Base-by-base conservation (phyloP, 2,888 invertebrate species). In the Noctua fimbriata region DNA sequence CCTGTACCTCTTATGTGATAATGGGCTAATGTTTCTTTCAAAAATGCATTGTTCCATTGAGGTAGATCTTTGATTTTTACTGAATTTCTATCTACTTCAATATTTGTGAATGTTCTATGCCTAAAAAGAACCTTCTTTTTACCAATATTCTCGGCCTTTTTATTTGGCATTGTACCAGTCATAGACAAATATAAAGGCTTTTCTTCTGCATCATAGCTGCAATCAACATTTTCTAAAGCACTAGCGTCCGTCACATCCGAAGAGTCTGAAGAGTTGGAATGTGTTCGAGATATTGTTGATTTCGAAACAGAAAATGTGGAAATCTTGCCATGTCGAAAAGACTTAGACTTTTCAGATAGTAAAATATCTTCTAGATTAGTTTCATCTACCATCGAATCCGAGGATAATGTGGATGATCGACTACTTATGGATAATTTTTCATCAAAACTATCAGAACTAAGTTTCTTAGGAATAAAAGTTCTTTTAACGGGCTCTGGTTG, bases 1-100 rank as follows among this genome's bases (percentile, higher is more conserved):
- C 96, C 96, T 16, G 97, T 96, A 36, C 97, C 97, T 90, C 96
- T 93, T 55, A 97, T 96, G 78, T 97, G 97, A 92, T 97, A 97
- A 85, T 94, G 90, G 66, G 95, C 94, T 83, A 96, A 88, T 58
- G 96, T 96, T 89, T 96, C 96, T 88, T 94, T 96, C 47, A 95
- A 89, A 91, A 95, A 94, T 18, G 93, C 92, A 86, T 92, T 93
- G 81, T 95, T 93, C 93, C 94, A 94, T 84, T 92, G 93, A 7
- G 94, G 93, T 52, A 94, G 90, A 88, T 94, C 94, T 90, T 89
- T 94, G 4, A 93, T 83, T 88, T 92, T 94, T 10, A 92, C 87
- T 24, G 95, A 96, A 89, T 94, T 95, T 89, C 95, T 94, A 84
- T 96, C 96, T 52, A 93, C 92, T 92, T 97, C 96, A 55, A 96